These are phyloP conservation scores for Uloborus plumipes DNA, from an alignment of 2,888 invertebrate genomes.

Conservation along the genomic window DNA sequence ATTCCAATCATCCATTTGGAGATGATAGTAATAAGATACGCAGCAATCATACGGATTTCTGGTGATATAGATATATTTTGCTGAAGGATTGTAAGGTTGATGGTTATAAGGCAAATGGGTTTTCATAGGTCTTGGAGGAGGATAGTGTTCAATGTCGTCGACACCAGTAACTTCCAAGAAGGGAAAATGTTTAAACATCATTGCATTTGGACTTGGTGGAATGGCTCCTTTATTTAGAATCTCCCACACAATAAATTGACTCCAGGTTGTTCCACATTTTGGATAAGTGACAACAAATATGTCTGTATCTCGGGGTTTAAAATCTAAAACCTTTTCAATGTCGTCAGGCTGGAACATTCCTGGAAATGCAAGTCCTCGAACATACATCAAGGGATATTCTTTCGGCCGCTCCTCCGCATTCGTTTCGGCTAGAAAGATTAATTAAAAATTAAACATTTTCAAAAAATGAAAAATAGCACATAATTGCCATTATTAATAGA, in stretches of 20 bases:
- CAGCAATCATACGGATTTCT: conserved; percentile 73
- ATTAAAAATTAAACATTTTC: no score
- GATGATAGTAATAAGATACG: conserved; percentile 72
- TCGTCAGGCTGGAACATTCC: neutral
- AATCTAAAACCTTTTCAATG: conserved; percentile 30
- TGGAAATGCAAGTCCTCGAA: conserved; percentile 38
- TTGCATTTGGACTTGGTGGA: conserved; percentile 55
- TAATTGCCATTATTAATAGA: no score
- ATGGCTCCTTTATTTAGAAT: conserved; percentile 50
- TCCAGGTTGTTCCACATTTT: conserved; percentile 65
- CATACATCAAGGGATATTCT: conserved; percentile 18
- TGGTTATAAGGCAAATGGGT: conserved; percentile 57
- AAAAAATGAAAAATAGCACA: no score
- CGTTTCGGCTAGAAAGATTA: no score
- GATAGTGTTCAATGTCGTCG: conserved; percentile 19
- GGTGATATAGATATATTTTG: conserved; percentile 71
- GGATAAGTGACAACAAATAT: conserved; percentile 63
- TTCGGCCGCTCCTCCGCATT: neutral
- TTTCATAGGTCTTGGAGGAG: conserved; percentile 52
- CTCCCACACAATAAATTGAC: conserved; percentile 62
- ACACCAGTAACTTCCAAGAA: conserved; percentile 51
- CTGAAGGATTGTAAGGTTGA: conserved; percentile 40
- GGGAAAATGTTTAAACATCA: conserved; percentile 55
- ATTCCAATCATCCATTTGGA: conserved; percentile 7
- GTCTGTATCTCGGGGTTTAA: conserved; percentile 36